phyloP scores from a whole-genome alignment of 2,888 invertebrate species.

The Portevinia maculata region DNA sequence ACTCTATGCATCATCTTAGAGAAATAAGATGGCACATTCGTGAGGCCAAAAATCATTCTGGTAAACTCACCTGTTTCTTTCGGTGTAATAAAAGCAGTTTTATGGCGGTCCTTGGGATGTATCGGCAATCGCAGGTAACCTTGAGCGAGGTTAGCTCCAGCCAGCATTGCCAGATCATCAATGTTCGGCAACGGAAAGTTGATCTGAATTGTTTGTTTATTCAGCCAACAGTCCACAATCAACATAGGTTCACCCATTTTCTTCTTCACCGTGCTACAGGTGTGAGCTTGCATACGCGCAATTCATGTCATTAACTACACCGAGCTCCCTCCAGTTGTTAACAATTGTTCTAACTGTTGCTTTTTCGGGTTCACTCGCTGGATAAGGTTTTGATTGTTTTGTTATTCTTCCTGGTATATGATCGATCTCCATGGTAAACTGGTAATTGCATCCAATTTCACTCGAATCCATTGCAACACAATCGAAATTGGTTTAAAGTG shows the following conservation, averaged over 20 bases:
- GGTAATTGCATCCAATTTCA: constrained; percentile 3
- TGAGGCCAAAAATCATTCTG: constrained; percentile 36
- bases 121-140: constrained; percentile 33
- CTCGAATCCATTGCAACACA: not conserved
- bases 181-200: constrained; percentile 7
- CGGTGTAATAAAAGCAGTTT: constrained; percentile 36
- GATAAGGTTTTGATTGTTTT: constrained; percentile 19
- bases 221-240: not conserved
- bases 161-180: constrained; percentile 17
- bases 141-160: constrained; percentile 15
- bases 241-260: not conserved
- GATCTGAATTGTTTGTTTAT: not conserved
- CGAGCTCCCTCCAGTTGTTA: not conserved
- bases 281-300: constrained; percentile 2
- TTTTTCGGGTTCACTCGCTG: constrained; percentile 17
- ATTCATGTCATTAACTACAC: not conserved
- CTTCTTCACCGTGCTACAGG: too few relatives aligned
- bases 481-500: constrained; percentile 2
- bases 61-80: constrained; percentile 42
- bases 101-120: constrained; percentile 16
- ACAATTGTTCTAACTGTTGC: constrained; percentile 5
- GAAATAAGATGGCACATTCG: constrained; percentile 42
- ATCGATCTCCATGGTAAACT: constrained; percentile 17
- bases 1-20: constrained; percentile 25
- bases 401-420: constrained; percentile 1